Conservation (phyloP, 30 jellyfish, hydroid and myxozoan species). For the Turritopsis rubra region DNA sequence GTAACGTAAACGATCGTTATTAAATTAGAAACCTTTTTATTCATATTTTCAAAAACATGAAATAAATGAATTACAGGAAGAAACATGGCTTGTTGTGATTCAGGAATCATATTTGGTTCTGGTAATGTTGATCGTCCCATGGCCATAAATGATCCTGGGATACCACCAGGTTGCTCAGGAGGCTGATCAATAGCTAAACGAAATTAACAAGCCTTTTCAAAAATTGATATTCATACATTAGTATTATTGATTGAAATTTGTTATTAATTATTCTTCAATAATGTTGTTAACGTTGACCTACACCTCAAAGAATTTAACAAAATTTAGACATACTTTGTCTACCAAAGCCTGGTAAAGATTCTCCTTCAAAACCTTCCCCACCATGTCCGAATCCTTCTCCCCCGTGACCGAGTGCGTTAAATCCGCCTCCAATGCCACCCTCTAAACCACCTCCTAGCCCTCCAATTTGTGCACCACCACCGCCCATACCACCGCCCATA, state of each 20-base stretch:
- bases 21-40: not conserved
- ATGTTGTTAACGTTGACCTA: too few relatives aligned
- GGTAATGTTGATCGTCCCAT: conserved; percentile 6
- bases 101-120: conserved; percentile 7
- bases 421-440: conserved; percentile 30
- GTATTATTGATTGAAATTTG: not conserved
- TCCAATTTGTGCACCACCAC: conserved; percentile 15
- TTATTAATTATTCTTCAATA: too few relatives aligned
- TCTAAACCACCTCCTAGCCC: conserved; percentile 11
- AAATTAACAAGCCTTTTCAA: not conserved
- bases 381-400: conserved; percentile 17
- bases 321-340: conserved; percentile 27
- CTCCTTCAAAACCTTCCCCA: conserved; percentile 17
- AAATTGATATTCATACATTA: not conserved
- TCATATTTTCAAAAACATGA: not conserved
- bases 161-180: conserved; percentile 15
- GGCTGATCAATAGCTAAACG: conserved; percentile 13
- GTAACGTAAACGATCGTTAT: not conserved
- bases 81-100: conserved; percentile 7
- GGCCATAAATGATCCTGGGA: not conserved
- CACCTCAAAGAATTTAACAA: too few relatives aligned
- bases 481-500: conserved; percentile 13
- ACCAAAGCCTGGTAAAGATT: conserved; percentile 21
- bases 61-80: not conserved
- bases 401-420: not conserved